Percentiles rank a stretch among this genome's conserved stretches.
These are phyloP conservation scores for Mobula hypostoma DNA, from an alignment of 2,113 vertebrate species.

Conservation along the genomic window DNA sequence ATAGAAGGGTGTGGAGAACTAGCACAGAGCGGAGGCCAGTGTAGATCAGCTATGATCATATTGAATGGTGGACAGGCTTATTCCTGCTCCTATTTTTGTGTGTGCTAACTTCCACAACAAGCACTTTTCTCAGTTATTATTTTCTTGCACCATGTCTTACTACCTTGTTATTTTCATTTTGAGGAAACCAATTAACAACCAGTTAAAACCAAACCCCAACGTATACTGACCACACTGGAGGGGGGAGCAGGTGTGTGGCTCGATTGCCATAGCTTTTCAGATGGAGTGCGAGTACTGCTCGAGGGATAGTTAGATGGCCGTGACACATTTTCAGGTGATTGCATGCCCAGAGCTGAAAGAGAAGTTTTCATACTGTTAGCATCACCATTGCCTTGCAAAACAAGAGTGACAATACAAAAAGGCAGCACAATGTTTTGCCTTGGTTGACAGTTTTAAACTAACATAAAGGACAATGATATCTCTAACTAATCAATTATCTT, in stretches of 20 bases:
- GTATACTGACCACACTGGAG: constrained; percentile 11
- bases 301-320: neutral
- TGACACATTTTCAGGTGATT: neutral
- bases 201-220: neutral
- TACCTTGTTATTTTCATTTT: neutral
- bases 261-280: neutral
- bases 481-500: neutral
- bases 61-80: too few relatives aligned
- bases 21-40: too few relatives aligned
- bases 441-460: neutral
- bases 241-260: neutral
- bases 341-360: neutral
- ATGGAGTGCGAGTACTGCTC: neutral
- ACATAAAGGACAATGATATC: neutral
- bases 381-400: neutral
- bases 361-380: constrained; percentile 2
- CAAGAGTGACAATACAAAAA: neutral
- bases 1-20: too few relatives aligned
- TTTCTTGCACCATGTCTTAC: neutral
- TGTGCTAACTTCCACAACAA: neutral
- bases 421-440: too few relatives aligned
- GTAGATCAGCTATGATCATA: too few relatives aligned
- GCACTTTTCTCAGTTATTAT: neutral
- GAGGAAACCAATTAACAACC: neutral
- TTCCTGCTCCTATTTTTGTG: neutral